These are phyloP conservation scores for Halcyon senegalensis DNA, from an alignment of 2,113 vertebrate species.

Conservation along the genomic window DNA sequence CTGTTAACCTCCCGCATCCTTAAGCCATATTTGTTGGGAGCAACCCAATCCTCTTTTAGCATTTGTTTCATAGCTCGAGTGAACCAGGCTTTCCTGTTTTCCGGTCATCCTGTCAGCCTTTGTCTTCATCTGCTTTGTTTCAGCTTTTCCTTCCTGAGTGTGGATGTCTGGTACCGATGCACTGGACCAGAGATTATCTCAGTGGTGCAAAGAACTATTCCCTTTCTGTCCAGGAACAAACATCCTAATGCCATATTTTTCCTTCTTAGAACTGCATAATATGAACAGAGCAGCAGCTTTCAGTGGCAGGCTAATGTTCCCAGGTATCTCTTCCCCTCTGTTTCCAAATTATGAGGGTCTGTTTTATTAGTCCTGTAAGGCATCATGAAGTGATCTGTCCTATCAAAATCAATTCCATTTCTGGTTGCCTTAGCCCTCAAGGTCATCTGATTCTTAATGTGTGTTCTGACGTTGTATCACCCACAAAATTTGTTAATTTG, in stretches of 20 bases:
- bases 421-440: background rate
- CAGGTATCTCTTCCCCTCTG: background rate
- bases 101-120: accelerated
- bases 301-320: background rate
- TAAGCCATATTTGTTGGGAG: background rate
- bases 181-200: background rate
- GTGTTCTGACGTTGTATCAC: background rate
- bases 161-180: background rate
- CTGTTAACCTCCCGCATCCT: background rate
- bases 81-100: background rate
- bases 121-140: background rate
- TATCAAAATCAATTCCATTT: background rate
- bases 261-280: background rate
- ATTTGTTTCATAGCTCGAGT: background rate
- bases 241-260: background rate
- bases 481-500: background rate
- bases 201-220: accelerated
- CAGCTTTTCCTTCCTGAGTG: background rate
- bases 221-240: background rate
- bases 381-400: background rate
- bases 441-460: background rate
- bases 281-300: background rate
- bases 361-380: background rate
- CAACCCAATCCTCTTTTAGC: background rate
- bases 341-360: background rate